Conservation (phyloP, 2,113 vertebrate genomes). For the Gobius niger region DNA sequence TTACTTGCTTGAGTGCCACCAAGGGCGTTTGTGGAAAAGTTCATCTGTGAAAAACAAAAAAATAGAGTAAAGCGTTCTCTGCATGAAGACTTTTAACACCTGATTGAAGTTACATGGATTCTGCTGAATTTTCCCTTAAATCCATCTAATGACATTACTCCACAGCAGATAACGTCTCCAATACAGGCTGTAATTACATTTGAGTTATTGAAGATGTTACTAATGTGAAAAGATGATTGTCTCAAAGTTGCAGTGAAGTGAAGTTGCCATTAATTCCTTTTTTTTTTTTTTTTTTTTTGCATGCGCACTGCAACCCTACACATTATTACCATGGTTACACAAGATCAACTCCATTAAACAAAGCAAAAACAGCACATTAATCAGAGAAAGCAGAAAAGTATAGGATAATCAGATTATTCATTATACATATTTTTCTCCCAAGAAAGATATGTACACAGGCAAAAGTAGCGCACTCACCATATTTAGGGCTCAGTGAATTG, state of each 20-base stretch:
- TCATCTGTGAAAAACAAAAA: constrained; percentile 61
- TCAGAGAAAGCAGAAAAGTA: background rate
- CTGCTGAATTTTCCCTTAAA: too few species aligned
- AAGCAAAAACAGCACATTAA: background rate
- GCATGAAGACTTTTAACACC: background rate
- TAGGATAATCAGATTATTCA: background rate
- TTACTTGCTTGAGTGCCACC: constrained; percentile 27
- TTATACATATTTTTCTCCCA: too few species aligned
- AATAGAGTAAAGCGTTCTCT: background rate
- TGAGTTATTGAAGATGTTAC: too few species aligned
- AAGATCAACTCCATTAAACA: background rate
- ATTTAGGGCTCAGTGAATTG: background rate
- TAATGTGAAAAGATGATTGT: too few species aligned
- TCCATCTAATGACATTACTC: too few species aligned
- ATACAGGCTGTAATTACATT: too few species aligned
- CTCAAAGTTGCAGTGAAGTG: too few species aligned
- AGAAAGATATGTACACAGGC: background rate
- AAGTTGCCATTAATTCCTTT: background rate
- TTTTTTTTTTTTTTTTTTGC: too few species aligned
- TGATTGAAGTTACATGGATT: background rate
- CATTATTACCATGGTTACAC: constrained; percentile 54
- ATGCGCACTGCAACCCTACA: background rate
- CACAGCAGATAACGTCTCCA: too few species aligned
- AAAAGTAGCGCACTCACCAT: background rate
- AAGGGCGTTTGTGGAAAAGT: constrained; percentile 24